phyloP scores from a whole-genome alignment of 2,113 vertebrate genomes.

The Equus przewalskii region DNA sequence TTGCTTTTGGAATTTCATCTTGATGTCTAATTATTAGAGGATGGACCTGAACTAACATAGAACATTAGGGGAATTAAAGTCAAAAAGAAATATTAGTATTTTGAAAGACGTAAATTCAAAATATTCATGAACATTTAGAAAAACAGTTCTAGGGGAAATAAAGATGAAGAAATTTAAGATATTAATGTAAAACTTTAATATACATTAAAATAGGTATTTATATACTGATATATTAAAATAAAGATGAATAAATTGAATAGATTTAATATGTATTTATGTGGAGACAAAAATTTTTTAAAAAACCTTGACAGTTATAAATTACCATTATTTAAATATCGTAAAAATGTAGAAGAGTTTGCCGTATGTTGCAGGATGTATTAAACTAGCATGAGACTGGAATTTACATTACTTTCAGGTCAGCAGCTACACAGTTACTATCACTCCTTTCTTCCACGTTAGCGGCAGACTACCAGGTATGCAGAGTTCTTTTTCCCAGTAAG shows the following conservation, averaged over 20 bases:
- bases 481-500: not conserved
- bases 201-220: not conserved
- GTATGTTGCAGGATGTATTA: not conserved
- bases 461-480: not conserved
- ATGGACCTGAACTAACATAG: not conserved
- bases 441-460: not conserved
- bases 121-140: not conserved
- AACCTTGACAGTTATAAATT: not conserved
- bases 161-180: not conserved
- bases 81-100: not conserved
- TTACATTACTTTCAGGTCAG: not conserved
- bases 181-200: not conserved
- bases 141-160: not conserved
- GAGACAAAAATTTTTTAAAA: not conserved
- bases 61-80: not conserved
- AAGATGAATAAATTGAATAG: not conserved
- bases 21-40: not conserved
- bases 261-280: not conserved
- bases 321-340: constrained; percentile 10
- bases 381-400: not conserved
- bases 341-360: not conserved
- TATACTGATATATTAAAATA: not conserved
- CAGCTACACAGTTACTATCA: not conserved
- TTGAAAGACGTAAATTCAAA: not conserved
- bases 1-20: not conserved